These are phyloP conservation scores for Megaceryle maxima DNA, from an alignment of 2,113 vertebrate species.

Conservation along the genomic window DNA sequence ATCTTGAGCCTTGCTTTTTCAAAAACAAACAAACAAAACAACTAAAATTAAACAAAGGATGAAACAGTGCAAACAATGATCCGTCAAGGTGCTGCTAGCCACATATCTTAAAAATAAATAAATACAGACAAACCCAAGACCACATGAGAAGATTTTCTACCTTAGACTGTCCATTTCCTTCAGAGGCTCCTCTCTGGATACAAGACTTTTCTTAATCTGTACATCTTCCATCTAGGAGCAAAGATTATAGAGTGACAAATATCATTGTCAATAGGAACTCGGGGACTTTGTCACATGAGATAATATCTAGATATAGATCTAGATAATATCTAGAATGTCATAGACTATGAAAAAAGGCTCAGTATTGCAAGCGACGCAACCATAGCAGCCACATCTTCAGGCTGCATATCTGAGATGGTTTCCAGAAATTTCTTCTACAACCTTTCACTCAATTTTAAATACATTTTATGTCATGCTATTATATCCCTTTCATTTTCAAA, in stretches of 20 bases:
- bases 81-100: background rate
- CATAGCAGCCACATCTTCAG: background rate
- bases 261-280: background rate
- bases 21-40: background rate
- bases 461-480: background rate
- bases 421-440: background rate
- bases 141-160: constrained; percentile 52
- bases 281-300: background rate
- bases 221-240: constrained; percentile 78
- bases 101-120: background rate
- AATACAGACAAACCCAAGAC: background rate
- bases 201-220: constrained; percentile 76
- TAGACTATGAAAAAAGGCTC: background rate
- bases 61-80: background rate
- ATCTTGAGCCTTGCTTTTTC: background rate
- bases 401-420: background rate
- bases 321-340: background rate
- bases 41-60: background rate
- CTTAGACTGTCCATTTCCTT: constrained; percentile 76
- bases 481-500: background rate
- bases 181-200: constrained; percentile 75
- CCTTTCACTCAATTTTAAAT: background rate
- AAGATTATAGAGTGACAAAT: background rate
- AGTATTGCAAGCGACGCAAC: background rate
- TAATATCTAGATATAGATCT: too few relatives aligned